Conservation (phyloP, 1,140 invertebrate species). For the Conus ventricosus region DNA sequence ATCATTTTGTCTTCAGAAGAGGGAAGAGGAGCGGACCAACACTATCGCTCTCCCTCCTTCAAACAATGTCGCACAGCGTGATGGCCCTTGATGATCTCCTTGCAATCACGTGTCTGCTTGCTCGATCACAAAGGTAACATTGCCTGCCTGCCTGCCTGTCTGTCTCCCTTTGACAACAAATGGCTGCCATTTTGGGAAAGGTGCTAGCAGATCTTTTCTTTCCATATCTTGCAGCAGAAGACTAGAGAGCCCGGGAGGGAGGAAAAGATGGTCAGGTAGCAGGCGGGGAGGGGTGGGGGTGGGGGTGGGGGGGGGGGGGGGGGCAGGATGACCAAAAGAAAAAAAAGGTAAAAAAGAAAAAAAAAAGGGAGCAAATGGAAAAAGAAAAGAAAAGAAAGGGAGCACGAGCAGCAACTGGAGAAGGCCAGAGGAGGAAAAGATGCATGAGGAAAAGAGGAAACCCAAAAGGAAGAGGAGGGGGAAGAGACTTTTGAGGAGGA, state of each 20-base stretch:
- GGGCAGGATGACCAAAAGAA: constrained; percentile 1
- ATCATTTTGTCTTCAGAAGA: too few species aligned
- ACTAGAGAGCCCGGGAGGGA: not conserved
- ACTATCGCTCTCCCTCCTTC: too few species aligned
- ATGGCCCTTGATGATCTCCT: too few species aligned
- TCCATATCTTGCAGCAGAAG: too few species aligned
- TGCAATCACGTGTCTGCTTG: too few species aligned
- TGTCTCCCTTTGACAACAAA: too few species aligned
- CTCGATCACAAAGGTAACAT: too few species aligned
- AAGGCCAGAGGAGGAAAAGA: not conserved
- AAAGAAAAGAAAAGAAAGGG: not conserved
- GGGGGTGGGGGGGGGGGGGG: constrained; percentile 15
- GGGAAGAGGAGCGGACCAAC: too few species aligned
- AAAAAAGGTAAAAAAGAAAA: not conserved
- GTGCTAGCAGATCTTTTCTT: too few species aligned
- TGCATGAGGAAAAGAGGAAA: not conserved
- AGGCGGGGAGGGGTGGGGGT: not conserved
- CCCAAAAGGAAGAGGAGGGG: not conserved
- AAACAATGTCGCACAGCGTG: too few species aligned
- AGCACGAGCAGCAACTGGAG: not conserved
- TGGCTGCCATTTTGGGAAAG: too few species aligned
- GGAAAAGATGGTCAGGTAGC: not conserved
- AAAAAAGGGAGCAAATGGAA: not conserved
- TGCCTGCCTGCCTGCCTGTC: too few species aligned
- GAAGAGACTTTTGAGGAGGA: not conserved